phyloP scores from a whole-genome alignment of 2,113 vertebrate species.

The Phoxinus phoxinus region DNA sequence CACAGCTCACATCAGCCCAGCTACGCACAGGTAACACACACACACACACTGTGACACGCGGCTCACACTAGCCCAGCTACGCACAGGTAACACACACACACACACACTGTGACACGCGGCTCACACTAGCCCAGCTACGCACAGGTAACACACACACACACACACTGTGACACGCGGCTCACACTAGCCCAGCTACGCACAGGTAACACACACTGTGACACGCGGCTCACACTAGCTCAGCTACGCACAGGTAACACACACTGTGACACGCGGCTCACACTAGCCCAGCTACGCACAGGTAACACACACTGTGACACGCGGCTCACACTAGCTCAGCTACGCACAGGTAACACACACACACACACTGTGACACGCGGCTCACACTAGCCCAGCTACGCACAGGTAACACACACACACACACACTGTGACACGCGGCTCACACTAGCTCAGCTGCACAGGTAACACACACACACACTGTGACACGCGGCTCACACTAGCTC shows the following conservation, averaged over 20 bases:
- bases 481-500: background rate
- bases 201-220: too few relatives aligned
- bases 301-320: too few relatives aligned
- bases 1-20: constrained; percentile 43
- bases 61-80: constrained; percentile 7
- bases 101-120: too few relatives aligned
- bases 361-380: background rate
- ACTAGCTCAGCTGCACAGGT: too few relatives aligned
- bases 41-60: too few relatives aligned
- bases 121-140: background rate
- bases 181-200: too few relatives aligned
- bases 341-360: background rate
- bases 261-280: too few relatives aligned
- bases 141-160: constrained; percentile 1
- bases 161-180: too few relatives aligned
- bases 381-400: background rate
- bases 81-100: background rate
- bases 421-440: too few relatives aligned
- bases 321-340: constrained; percentile 6
- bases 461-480: too few relatives aligned
- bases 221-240: background rate
- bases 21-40: too few relatives aligned
- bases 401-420: background rate
- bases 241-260: background rate
- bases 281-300: too few relatives aligned